Percentiles rank a stretch among this genome's conserved stretches.
Evolutionary conservation across 2,888 invertebrate species (phyloP).

Genomic region (Drosophila diplacantha): DNA sequence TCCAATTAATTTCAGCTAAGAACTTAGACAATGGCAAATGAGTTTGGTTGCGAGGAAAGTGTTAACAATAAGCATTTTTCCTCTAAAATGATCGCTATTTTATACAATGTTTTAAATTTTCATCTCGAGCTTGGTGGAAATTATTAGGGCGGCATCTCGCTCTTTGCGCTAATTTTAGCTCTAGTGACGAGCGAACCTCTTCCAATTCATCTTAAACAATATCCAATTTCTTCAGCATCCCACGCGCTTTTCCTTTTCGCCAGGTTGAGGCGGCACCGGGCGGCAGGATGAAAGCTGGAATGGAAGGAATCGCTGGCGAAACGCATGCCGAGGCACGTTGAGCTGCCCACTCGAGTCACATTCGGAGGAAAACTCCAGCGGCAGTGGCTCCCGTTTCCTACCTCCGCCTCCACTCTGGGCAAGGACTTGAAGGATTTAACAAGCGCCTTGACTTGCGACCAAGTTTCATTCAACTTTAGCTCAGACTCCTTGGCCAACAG

Average conservation of each 20-base stretch:
- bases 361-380: slow-evolving; percentile 15
- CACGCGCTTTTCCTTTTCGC: slow-evolving; percentile 3
- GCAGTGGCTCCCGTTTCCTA: not conserved
- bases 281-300: not conserved
- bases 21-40: not conserved
- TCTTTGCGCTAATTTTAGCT: slow-evolving; percentile 12
- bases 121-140: not conserved
- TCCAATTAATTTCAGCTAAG: not conserved
- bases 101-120: not conserved
- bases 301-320: slow-evolving; percentile 5
- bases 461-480: slow-evolving; percentile 39
- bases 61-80: not conserved
- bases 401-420: not conserved
- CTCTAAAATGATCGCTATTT: not conserved
- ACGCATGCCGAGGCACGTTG: slow-evolving; percentile 42
- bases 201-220: slow-evolving; percentile 16
- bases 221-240: slow-evolving; percentile 16
- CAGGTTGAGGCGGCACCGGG: not conserved
- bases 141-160: not conserved
- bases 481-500: slow-evolving; percentile 25
- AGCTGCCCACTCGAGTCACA: slow-evolving; percentile 34
- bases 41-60: not conserved
- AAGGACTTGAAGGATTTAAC: slow-evolving; percentile 12
- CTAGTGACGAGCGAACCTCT: not conserved
- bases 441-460: slow-evolving; percentile 6